phyloP scores from a whole-genome alignment of 2,113 vertebrate species.

The Paramormyrops kingsleyae region DNA sequence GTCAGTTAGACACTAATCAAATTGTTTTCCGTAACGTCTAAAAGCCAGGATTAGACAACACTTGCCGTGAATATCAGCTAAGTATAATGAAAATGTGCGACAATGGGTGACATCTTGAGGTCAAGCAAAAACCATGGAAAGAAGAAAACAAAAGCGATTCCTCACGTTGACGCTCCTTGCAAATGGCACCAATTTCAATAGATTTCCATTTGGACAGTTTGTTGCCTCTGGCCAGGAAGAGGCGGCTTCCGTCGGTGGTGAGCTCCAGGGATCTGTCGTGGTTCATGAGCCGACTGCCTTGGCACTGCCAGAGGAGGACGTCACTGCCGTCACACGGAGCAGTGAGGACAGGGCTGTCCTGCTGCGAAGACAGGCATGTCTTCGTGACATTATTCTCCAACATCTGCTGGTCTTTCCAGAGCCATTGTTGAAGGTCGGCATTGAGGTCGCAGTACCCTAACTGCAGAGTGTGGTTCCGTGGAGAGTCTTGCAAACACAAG shows the following conservation, averaged over 20 bases:
- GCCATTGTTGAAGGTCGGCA: constrained; percentile 55
- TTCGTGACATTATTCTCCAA: constrained; percentile 41
- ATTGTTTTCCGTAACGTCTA: not conserved
- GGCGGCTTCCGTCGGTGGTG: constrained; percentile 22
- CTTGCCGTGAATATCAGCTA: not conserved
- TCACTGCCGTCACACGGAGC: constrained; percentile 27
- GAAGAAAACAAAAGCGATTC: not conserved
- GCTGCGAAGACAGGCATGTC: constrained; percentile 48
- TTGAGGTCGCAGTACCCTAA: constrained; percentile 47
- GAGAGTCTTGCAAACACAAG: constrained; percentile 53
- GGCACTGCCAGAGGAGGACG: constrained; percentile 50
- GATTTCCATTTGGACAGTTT: constrained; percentile 48
- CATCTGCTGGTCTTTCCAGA: constrained; percentile 41
- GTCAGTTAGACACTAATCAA: not conserved
- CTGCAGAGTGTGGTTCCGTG: constrained; percentile 26
- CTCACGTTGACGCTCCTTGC: constrained; percentile 55
- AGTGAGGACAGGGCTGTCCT: constrained; percentile 31
- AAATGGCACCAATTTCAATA: constrained; percentile 49
- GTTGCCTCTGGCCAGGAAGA: constrained; percentile 26
- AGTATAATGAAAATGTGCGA: not conserved
- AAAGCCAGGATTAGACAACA: not conserved
- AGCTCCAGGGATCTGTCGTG: constrained; percentile 37
- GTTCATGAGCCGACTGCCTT: constrained; percentile 43
- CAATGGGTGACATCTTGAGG: not conserved
- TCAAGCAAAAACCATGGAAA: not conserved